Evolutionary conservation across 1,140 invertebrate species (phyloP).

Genomic region (Drosophila dunni): DNA sequence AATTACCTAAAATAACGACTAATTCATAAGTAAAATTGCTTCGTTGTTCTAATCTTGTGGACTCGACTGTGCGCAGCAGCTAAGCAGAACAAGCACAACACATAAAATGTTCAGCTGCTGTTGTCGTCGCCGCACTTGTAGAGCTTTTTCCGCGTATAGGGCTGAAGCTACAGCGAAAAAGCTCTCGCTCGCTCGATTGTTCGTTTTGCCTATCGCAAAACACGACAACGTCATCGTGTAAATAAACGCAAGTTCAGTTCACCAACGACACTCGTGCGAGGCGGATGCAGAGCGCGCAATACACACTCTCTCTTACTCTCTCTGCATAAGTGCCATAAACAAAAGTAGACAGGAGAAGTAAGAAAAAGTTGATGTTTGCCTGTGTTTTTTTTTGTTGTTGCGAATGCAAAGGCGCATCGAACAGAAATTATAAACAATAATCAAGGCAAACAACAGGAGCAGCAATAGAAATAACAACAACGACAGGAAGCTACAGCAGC

Average conservation of each 20-base stretch:
- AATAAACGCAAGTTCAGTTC: conserved; percentile 59
- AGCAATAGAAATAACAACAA: conserved; percentile 9
- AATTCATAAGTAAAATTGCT: too few relatives aligned
- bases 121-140: conserved; percentile 47
- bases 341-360: conserved; percentile 44
- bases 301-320: conserved; percentile 9
- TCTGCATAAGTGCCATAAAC: conserved; percentile 41
- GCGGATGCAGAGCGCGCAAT: conserved; percentile 50
- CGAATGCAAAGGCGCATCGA: conserved; percentile 5
- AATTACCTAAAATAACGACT: too few relatives aligned
- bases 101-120: conserved; percentile 42
- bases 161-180: conserved; percentile 47
- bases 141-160: conserved; percentile 43
- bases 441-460: conserved; percentile 6
- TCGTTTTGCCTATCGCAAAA: not conserved
- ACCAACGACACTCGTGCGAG: conserved; percentile 53
- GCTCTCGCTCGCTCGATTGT: conserved; percentile 3
- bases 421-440: conserved; percentile 3
- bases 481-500: conserved; percentile 14
- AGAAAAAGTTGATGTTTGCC: conserved; percentile 28
- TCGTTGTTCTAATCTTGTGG: conserved; percentile 1
- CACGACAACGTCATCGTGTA: conserved; percentile 46
- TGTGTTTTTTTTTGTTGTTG: not conserved
- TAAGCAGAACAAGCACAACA: conserved; percentile 27
- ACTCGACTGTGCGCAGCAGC: conserved; percentile 14